These are phyloP conservation scores for Polydrusus pterygomalis DNA, from an alignment of 2,888 invertebrate genomes.

Conservation along the genomic window DNA sequence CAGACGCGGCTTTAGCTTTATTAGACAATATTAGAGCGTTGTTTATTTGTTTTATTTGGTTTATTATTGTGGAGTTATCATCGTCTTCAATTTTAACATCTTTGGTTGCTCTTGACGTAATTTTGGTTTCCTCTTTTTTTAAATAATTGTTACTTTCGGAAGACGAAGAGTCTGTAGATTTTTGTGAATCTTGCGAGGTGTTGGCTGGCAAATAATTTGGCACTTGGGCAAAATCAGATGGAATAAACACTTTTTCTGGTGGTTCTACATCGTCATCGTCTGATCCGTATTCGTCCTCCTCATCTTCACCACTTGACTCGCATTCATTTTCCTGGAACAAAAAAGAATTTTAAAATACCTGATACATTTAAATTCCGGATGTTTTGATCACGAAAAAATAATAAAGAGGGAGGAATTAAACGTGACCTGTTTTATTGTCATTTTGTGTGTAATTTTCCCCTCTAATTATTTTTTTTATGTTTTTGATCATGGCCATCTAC, in stretches of 20 bases:
- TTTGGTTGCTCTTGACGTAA: neutral
- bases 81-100: slow-evolving; percentile 4
- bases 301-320: slow-evolving; percentile 52
- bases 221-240: neutral
- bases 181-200: slow-evolving; percentile 24
- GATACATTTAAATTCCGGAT: no score
- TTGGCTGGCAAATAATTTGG: neutral
- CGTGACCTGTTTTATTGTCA: neutral
- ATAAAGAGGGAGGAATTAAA: no score
- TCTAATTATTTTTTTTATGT: no score
- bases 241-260: slow-evolving; percentile 41
- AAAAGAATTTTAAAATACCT: slow-evolving; percentile 24
- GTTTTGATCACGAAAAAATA: no score
- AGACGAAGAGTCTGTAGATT: slow-evolving; percentile 30
- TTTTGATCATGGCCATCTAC: no score
- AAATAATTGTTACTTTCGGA: slow-evolving; percentile 27
- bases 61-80: slow-evolving; percentile 44
- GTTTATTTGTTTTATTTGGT: slow-evolving; percentile 50
- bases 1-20: slow-evolving; percentile 41
- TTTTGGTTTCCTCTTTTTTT: slow-evolving; percentile 6
- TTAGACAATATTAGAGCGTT: slow-evolving; percentile 50
- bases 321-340: slow-evolving; percentile 60
- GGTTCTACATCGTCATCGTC: slow-evolving; percentile 54
- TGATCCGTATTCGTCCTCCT: slow-evolving; percentile 54
- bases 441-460: no score